These are phyloP conservation scores for Dicrurus megarhynchus DNA, from an alignment of 2,113 vertebrate genomes.

Conservation along the genomic window DNA sequence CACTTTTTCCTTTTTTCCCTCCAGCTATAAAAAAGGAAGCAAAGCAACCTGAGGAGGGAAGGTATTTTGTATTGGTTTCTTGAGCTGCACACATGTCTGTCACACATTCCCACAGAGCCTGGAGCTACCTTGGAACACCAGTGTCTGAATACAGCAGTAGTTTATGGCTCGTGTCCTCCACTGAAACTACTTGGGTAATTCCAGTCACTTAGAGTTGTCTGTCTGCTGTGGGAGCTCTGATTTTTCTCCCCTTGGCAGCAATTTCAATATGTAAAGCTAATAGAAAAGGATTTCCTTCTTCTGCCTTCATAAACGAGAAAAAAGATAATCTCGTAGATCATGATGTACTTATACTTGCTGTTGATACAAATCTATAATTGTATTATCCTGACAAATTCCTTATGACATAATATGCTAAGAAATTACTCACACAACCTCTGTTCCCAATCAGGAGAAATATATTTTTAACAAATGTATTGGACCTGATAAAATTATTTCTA, in stretches of 20 bases:
- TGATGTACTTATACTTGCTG: background rate
- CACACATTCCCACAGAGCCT: background rate
- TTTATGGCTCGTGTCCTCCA: background rate
- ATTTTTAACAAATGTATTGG: background rate
- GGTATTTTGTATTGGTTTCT: background rate
- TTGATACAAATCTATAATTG: background rate
- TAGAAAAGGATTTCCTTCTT: background rate
- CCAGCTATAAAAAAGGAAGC: constrained; percentile 14
- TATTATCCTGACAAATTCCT: background rate
- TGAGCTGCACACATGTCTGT: background rate
- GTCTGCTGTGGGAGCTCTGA: background rate
- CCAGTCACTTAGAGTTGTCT: background rate
- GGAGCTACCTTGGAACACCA: background rate
- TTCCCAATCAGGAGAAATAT: background rate
- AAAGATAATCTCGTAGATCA: background rate
- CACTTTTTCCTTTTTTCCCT: background rate
- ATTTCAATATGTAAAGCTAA: background rate
- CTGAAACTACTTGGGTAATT: background rate
- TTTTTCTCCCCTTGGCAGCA: background rate
- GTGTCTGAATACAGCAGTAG: background rate
- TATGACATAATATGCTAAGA: background rate
- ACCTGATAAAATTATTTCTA: background rate
- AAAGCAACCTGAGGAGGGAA: background rate
- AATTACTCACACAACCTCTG: background rate
- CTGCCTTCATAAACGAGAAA: background rate